Base-by-base conservation (phyloP, 2,113 vertebrate species). In the Pseudolaguvia tuberculata region DNA sequence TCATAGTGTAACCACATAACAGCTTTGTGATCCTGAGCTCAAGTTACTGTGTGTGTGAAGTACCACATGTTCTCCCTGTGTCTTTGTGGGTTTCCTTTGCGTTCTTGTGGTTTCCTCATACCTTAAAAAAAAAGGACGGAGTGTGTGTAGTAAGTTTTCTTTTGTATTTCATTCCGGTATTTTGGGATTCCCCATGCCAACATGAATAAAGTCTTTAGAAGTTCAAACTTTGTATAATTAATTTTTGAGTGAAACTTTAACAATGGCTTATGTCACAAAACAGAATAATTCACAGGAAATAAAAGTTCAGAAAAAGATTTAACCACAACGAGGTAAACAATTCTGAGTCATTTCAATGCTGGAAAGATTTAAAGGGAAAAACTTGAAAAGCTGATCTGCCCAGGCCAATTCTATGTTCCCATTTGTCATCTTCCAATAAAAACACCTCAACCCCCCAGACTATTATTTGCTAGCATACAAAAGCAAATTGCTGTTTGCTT, bases 11-110 rank as follows among this genome's bases (percentile, higher is more conserved):
- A 52, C 50, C 67, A 21, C 67, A 53, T 53, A 25, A 70, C 27
- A 70, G 67, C 48, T 39, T 53, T 20, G 21, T 5, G 27, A 53
- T 53, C 18, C 27, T 7, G 12, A 31, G 29, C 67, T 53, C 50
- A 3, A 27, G 2, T 66, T 66, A 25, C 63, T 27, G 62, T 7
- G 0, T 45, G 21, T 48, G 42, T 51, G 17, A 29, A 20, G 25
- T 68, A 29, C 3, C 63, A 48, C 45, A 18, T 48, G 13, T 14
- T 42, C 20, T 39, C 31, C 20, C 11, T 9, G 13, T 23, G 62
- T 65, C n/a, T 65, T 45, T 65, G 39, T 25, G 39, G 39, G 62
- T 65, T 65, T 65, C 39, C 13, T 65, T 15, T 63, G 61, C n/a
- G 61, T 45, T 63, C 61, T 45, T 21, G 39, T 25, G 62, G 62